phyloP scores from a whole-genome alignment of 2,113 vertebrate genomes.

The Mustela lutreola region DNA sequence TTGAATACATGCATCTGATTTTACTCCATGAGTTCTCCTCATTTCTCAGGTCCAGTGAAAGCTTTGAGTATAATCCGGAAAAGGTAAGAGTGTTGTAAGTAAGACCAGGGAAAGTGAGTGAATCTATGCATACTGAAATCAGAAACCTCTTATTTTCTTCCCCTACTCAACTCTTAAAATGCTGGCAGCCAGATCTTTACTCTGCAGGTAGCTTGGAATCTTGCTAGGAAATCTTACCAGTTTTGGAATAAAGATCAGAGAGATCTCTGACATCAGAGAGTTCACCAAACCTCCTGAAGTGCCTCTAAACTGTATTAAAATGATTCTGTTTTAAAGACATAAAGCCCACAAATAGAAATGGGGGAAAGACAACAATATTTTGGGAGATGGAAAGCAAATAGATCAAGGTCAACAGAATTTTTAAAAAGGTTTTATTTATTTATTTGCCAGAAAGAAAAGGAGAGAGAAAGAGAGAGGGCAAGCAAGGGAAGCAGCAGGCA shows the following conservation, averaged over 20 bases:
- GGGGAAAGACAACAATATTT: background rate
- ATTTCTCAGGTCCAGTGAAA: background rate
- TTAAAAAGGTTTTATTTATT: background rate
- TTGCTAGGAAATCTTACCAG: background rate
- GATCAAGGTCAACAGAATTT: slow-evolving; percentile 9
- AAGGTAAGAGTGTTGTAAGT: background rate
- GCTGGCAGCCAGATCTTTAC: background rate
- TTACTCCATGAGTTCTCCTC: background rate
- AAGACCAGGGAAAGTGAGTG: background rate
- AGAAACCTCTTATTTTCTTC: background rate
- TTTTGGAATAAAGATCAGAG: background rate
- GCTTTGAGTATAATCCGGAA: background rate
- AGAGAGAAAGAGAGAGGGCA: background rate
- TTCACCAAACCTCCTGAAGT: slow-evolving; percentile 32
- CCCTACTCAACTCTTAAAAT: background rate
- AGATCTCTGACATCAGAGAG: background rate
- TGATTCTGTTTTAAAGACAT: background rate
- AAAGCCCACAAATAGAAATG: background rate
- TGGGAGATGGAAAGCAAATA: slow-evolving; percentile 1
- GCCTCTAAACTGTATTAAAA: background rate
- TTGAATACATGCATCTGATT: slow-evolving; percentile 27
- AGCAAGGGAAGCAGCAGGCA: background rate
- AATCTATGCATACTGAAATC: background rate
- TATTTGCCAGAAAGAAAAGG: background rate
- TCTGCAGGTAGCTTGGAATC: background rate